Evolutionary conservation across 2,113 vertebrate species (phyloP).

Genomic region (Dicerorhinus sumatrensis): DNA sequence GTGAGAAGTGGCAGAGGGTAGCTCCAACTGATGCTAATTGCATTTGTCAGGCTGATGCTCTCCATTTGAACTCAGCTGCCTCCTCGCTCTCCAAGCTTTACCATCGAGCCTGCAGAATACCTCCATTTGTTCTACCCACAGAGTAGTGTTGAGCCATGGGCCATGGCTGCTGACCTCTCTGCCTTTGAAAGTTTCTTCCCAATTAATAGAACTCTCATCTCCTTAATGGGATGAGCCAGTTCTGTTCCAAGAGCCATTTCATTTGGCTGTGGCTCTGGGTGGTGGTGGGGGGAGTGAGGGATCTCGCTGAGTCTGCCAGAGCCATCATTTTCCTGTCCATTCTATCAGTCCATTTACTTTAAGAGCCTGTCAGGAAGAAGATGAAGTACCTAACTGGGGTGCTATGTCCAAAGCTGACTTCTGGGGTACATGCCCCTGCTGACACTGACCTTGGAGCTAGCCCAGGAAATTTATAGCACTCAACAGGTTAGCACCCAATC

Average conservation of each 20-base stretch:
- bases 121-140: not conserved
- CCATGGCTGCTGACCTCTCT: conserved; percentile 59
- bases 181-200: conserved; percentile 70
- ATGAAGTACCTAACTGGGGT: conserved; percentile 39
- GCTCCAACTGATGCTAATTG: not conserved
- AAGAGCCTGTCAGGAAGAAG: conserved; percentile 58
- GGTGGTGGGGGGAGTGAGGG: not conserved
- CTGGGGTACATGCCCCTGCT: not conserved
- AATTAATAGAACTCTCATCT: conserved; percentile 76
- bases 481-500: conserved; percentile 45
- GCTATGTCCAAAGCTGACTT: not conserved
- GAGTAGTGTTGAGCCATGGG: conserved; percentile 23
- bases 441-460: conserved; percentile 8
- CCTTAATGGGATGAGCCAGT: conserved; percentile 72
- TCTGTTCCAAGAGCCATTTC: conserved; percentile 76
- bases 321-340: conserved; percentile 64
- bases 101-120: not conserved
- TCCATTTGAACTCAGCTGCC: not conserved
- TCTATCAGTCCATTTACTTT: conserved; percentile 64
- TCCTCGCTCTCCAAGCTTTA: not conserved
- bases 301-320: conserved; percentile 45
- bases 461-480: conserved; percentile 12
- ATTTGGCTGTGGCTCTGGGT: conserved; percentile 70
- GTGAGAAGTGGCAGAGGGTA: not conserved
- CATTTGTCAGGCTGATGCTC: not conserved